phyloP scores from a whole-genome alignment of 2,113 vertebrate species.

The Hippocampus comes region DNA sequence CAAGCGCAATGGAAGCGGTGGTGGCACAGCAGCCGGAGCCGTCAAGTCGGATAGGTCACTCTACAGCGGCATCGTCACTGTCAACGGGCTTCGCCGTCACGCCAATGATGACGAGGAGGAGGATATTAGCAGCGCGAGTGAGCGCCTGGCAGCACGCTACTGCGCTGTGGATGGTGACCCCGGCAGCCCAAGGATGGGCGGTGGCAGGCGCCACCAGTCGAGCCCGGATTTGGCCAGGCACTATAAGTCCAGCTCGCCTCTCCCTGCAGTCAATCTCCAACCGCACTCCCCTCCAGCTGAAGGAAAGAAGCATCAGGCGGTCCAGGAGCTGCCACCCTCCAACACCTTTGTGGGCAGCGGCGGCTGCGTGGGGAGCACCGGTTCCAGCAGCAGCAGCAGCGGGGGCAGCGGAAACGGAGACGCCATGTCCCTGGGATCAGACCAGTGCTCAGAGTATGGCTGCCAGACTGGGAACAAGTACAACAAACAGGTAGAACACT shows the following conservation, averaged over 20 bases:
- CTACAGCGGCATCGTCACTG: conserved; percentile 80
- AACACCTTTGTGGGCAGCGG: conserved; percentile 97
- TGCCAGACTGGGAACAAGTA: conserved; percentile 95
- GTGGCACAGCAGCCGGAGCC: conserved; percentile 23
- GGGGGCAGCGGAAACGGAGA: conserved; percentile 76
- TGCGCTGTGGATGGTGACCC: conserved; percentile 86
- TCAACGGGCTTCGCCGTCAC: conserved; percentile 71
- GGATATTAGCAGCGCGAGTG: conserved; percentile 83
- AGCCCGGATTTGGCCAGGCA: conserved; percentile 93
- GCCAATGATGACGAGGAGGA: conserved; percentile 72
- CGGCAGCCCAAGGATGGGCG: conserved; percentile 83
- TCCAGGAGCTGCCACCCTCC: conserved; percentile 95
- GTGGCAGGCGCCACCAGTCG: conserved; percentile 83
- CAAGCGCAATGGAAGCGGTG: conserved; percentile 56
- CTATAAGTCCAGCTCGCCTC: conserved; percentile 94
- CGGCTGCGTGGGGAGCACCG: conserved; percentile 64
- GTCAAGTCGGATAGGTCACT: conserved; percentile 87
- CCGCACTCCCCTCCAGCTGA: conserved; percentile 92
- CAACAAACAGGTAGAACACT: conserved; percentile 92
- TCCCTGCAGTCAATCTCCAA: conserved; percentile 92
- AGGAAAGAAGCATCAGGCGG: conserved; percentile 92
- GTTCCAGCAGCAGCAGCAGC: conserved; percentile 70
- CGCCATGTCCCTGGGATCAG: conserved; percentile 94
- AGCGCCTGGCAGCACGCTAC: conserved; percentile 89
- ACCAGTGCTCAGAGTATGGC: conserved; percentile 96